Percentiles rank a stretch among this genome's conserved stretches.
Evolutionary conservation across 2,888 invertebrate species (phyloP).

Genomic region (Nephrotoma appendiculata): DNA sequence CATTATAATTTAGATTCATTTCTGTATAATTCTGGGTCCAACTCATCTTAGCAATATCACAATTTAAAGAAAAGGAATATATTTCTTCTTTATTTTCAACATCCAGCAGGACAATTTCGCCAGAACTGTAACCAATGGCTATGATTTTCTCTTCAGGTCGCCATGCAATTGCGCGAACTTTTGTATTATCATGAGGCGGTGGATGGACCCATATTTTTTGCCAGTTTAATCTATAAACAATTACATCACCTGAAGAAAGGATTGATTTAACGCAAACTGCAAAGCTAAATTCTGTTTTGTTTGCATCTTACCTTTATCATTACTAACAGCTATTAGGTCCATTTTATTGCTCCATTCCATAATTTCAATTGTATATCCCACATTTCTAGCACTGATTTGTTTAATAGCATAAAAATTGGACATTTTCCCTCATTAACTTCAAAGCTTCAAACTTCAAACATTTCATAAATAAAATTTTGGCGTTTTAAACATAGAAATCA

Average conservation of each 20-base stretch:
- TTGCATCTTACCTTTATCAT: slow-evolving; percentile 50
- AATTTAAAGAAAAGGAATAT: slow-evolving; percentile 44
- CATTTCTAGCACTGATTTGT: slow-evolving; percentile 27
- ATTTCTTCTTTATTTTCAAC: slow-evolving; percentile 75
- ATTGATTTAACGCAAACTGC: not conserved
- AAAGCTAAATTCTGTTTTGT: too few relatives aligned
- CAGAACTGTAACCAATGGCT: slow-evolving; percentile 52
- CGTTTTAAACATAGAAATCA: too few relatives aligned
- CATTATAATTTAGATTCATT: slow-evolving; percentile 16
- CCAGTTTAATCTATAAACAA: slow-evolving; percentile 82
- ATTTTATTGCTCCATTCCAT: slow-evolving; percentile 92
- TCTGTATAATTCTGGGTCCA: slow-evolving; percentile 43
- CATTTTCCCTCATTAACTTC: slow-evolving; percentile 16
- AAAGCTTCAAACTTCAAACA: too few relatives aligned
- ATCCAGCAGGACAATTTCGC: slow-evolving; percentile 57
- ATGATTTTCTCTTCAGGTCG: slow-evolving; percentile 86
- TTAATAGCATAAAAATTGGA: slow-evolving; percentile 28
- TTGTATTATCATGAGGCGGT: slow-evolving; percentile 59
- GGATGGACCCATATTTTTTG: slow-evolving; percentile 79
- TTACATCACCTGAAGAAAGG: slow-evolving; percentile 54
- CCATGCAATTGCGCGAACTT: slow-evolving; percentile 74
- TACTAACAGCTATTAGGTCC: slow-evolving; percentile 82
- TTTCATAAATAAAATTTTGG: too few relatives aligned
- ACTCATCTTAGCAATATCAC: slow-evolving; percentile 54
- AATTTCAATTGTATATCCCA: slow-evolving; percentile 43